Evolutionary conservation across 2,113 vertebrate genomes (phyloP), one percentile per base, ranked within the genome.

Genomic region (Paradoxurus hermaphroditus): DNA sequence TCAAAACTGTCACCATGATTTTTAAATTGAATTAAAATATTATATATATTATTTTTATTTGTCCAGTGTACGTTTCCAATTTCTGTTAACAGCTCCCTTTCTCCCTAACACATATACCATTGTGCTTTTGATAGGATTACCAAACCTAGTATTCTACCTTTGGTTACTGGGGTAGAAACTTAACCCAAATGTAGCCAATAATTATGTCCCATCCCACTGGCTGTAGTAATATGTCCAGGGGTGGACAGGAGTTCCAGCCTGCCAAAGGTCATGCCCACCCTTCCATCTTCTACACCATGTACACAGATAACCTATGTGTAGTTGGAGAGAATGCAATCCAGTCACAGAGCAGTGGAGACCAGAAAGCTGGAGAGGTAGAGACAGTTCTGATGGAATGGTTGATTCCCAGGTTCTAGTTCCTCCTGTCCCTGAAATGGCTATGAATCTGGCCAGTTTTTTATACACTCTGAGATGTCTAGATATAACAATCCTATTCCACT

Each of bases 11-110:
- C 56, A 56, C 6, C 51, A 18, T 90, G 15, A 70, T 79, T 92
- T 39, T 87, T 19, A 67, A 77, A 53, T 49, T 70, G 88, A 91
- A 88, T 95, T 91, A 82, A 78, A 95, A 90, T 94, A 14, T 29
- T 68, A 27, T 73, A 91, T 13, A 34, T 91, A 34, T 21, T 92
- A 10, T 73, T 86, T 86, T 85, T 84, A 27, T 77, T 86, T 95
- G 39, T 39, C 51, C 8, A 41, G 13, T 4, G 59, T 81, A 44
- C n/a, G 91, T 86, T 77, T 81, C 39, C 8, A 5, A 14, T 89
- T 77, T 95, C 73, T 85, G 15, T 89, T 92, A 94, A 49, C n/a
- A 95, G 59, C 89, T 13, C 11, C 3, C 12, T 93, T 92, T 14
- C 10, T 93, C 29, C n/a, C 27, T 27, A 75, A n/a, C 39, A 75